phyloP scores from a whole-genome alignment of 2,888 invertebrate species.

The Idaea aversata region DNA sequence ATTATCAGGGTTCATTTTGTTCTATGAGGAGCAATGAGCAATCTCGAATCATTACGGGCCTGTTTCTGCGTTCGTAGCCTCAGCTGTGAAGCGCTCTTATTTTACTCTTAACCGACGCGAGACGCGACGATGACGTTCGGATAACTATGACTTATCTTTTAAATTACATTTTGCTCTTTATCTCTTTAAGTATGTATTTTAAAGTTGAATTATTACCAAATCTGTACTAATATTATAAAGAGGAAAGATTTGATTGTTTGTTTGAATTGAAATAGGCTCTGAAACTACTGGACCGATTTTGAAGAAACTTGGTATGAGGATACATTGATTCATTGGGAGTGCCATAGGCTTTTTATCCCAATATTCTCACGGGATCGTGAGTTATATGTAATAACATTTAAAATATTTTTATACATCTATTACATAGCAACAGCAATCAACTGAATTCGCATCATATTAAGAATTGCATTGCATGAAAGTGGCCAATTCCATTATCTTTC shows the following conservation, averaged over 20 bases:
- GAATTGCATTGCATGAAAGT: background rate
- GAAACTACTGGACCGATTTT: no score
- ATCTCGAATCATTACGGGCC: slow-evolving; percentile 22
- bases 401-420: no score
- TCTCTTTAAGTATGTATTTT: slow-evolving; percentile 18
- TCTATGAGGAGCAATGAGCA: slow-evolving; percentile 36
- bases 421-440: background rate
- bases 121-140: slow-evolving; percentile 39
- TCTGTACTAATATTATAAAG: no score
- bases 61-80: slow-evolving; percentile 19
- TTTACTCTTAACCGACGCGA: no score
- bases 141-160: slow-evolving; percentile 44
- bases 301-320: no score
- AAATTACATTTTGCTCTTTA: slow-evolving; percentile 32
- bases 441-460: background rate
- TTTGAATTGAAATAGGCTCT: no score
- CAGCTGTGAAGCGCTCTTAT: slow-evolving; percentile 41
- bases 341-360: no score
- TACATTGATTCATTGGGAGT: no score
- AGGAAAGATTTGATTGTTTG: no score
- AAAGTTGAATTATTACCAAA: slow-evolving; percentile 5
- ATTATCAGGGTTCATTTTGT: slow-evolving; percentile 55
- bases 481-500: background rate
- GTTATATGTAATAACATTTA: no score
- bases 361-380: no score